Percentiles rank a stretch among this genome's conserved stretches.
Evolutionary conservation across 2,797 vertebrate genomes (phyloP).

Genomic region (Malacoctenus gilli): DNA sequence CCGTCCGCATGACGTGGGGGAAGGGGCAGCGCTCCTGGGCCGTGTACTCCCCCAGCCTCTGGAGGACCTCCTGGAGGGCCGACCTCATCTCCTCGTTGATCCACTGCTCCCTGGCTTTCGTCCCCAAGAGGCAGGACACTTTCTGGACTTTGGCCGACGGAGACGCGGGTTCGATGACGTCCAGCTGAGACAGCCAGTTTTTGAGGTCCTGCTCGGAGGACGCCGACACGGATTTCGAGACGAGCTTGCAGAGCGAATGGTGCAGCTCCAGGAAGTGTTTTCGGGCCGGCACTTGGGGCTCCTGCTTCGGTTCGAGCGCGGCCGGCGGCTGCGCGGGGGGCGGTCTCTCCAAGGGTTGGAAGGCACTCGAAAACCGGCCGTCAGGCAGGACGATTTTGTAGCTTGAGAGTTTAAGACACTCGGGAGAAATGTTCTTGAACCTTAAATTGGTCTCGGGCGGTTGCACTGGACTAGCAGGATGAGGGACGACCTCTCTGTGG

Average conservation of each 20-base stretch:
- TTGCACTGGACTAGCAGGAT: conserved; percentile 14
- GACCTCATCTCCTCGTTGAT: conserved; percentile 79
- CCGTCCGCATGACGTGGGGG: conserved; percentile 89
- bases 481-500: conserved; percentile 23
- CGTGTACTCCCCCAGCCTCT: conserved; percentile 84
- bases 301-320: conserved; percentile 28
- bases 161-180: conserved; percentile 36
- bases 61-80: conserved; percentile 79
- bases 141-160: conserved; percentile 75
- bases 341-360: conserved; percentile 18
- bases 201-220: conserved; percentile 83
- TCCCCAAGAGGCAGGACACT: conserved; percentile 68
- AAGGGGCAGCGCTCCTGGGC: conserved; percentile 86
- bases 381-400: conserved; percentile 72
- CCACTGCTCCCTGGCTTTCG: conserved; percentile 83
- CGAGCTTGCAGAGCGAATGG: conserved; percentile 79
- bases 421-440: conserved; percentile 72
- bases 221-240: conserved; percentile 78
- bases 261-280: conserved; percentile 87
- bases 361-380: conserved; percentile 24
- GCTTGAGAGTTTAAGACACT: conserved; percentile 74
- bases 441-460: conserved; percentile 29
- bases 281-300: conserved; percentile 27
- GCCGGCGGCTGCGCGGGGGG: not conserved
- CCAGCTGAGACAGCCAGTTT: conserved; percentile 80